phyloP scores from a whole-genome alignment of 2,888 invertebrate species.

The Plagodis dolabraria region DNA sequence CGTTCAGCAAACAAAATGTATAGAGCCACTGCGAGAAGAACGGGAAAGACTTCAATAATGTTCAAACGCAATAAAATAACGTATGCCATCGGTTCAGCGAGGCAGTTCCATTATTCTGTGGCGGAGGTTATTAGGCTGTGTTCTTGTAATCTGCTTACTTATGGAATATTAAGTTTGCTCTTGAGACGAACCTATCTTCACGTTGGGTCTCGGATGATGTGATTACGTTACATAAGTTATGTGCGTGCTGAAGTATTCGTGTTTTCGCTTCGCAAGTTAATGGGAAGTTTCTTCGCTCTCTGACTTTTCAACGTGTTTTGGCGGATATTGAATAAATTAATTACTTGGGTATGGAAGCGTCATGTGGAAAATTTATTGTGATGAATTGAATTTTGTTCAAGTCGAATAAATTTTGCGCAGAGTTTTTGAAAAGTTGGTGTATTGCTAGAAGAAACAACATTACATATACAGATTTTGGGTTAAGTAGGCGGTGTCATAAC shows the following conservation, averaged over 20 bases:
- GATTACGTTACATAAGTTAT: conserved; percentile 27
- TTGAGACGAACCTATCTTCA: conserved; percentile 37
- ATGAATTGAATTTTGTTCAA: no score
- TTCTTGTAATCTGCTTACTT: conserved; percentile 57
- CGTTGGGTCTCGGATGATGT: conserved; percentile 19
- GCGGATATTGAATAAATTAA: conserved; percentile 3
- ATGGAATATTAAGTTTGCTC: conserved; percentile 59
- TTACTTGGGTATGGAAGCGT: background rate
- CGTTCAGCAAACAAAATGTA: no score
- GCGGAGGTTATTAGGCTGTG: conserved; percentile 28
- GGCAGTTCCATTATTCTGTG: conserved; percentile 29
- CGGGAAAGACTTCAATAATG: no score
- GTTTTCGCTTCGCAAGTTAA: conserved; percentile 5
- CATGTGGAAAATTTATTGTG: no score
- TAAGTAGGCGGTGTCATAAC: no score
- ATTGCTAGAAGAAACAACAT: no score
- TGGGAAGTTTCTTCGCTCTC: conserved; percentile 3
- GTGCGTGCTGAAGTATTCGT: conserved; percentile 17
- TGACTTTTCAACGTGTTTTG: conserved; percentile 14
- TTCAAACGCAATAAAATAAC: no score
- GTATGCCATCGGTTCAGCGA: no score
- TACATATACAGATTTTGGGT: no score
- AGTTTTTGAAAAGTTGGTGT: no score
- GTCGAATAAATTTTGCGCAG: no score
- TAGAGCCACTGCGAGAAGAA: no score